A percentile compares a stretch with the other conserved stretches of the same genome.
phyloP scores from a whole-genome alignment of 92 coral and sea anemone genomes.

The Heliopora coerulea region DNA sequence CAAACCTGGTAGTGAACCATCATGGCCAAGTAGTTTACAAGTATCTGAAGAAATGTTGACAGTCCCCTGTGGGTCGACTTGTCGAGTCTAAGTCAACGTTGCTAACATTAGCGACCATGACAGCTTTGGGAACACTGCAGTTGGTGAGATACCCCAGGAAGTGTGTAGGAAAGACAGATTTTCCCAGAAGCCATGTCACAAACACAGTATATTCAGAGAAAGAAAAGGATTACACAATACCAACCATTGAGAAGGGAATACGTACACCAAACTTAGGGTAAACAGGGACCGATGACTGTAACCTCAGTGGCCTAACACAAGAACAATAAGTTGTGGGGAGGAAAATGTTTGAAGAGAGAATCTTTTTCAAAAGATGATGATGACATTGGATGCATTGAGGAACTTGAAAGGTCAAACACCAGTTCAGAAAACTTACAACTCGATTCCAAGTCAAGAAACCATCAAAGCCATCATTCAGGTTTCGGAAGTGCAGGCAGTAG shows the following conservation, averaged over 20 bases:
- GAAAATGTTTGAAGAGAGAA: slow-evolving; percentile 9
- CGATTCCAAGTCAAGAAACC: slow-evolving; percentile 36
- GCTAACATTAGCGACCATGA: slow-evolving; percentile 16
- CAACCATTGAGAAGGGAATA: slow-evolving; percentile 1
- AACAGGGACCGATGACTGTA: not conserved
- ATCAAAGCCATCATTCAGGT: slow-evolving; percentile 13
- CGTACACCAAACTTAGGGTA: not conserved
- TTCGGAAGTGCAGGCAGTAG: slow-evolving; percentile 17
- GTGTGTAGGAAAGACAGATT: not conserved
- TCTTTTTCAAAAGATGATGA: not conserved
- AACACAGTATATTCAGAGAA: not conserved
- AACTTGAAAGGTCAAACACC: slow-evolving; percentile 33
- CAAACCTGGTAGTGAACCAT: slow-evolving; percentile 17
- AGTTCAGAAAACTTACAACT: slow-evolving; percentile 35
- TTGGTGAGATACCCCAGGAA: slow-evolving; percentile 23
- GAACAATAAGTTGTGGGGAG: not conserved
- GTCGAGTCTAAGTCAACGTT: slow-evolving; percentile 32
- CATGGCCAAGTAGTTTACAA: slow-evolving; percentile 29
- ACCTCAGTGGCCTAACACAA: slow-evolving; percentile 6
- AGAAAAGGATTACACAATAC: slow-evolving; percentile 1
- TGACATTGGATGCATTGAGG: slow-evolving; percentile 21
- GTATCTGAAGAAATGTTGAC: slow-evolving; percentile 20
- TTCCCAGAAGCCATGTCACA: not conserved
- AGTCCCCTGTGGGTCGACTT: slow-evolving; percentile 16
- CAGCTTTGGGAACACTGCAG: slow-evolving; percentile 26